Base-by-base conservation (phyloP, 2,888 invertebrate genomes). In the Tyria jacobaeae region DNA sequence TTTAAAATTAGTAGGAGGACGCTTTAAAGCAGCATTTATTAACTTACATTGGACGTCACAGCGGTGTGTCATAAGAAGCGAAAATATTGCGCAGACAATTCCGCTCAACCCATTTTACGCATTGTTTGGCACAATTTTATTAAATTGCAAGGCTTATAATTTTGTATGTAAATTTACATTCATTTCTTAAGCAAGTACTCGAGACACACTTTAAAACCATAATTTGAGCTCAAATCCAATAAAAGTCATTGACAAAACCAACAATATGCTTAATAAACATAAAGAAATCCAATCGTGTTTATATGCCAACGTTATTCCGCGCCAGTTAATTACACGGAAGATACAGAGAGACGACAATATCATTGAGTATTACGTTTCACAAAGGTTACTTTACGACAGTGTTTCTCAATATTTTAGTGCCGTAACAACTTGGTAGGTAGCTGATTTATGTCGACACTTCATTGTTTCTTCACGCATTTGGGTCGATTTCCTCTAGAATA, bases 321-420 rank as follows among this genome's bases (percentile, higher is more conserved):
- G 60, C 62, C 68, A 70, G 70, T 73, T 83, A 81, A 80, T 80
- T 76, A 83, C 73, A 76, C 80, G 79, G 81, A 80, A 82, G 82
- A 82, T 70, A 71, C 76, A 75, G 59, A 60, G 67, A 78, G 71
- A 68, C 72, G 76, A 76, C 79, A 78, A 72, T 75, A 80, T 74
- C 71, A 80, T 75, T 75, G 75, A 75, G 62, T 71, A 64, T 73
- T 70, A 62, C 57, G 71, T 69, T 68, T 70, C 69, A 68, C 75
- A 79, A 78, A 80, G 79, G 76, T 78, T 77, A 66, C 65, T 66
- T 69, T 66, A 70, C 49, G 37, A 52, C 37, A 48, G 21, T 41
- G 63, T 48, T 50, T 60, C 59, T 56, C 58, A 70, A 72, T 62
- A 14, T 63, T 56, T 52, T 59, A 34, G 34, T 35, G 35, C 35